Conservation (phyloP, 2,888 invertebrate species). For the Yponomeuta plumbellus region DNA sequence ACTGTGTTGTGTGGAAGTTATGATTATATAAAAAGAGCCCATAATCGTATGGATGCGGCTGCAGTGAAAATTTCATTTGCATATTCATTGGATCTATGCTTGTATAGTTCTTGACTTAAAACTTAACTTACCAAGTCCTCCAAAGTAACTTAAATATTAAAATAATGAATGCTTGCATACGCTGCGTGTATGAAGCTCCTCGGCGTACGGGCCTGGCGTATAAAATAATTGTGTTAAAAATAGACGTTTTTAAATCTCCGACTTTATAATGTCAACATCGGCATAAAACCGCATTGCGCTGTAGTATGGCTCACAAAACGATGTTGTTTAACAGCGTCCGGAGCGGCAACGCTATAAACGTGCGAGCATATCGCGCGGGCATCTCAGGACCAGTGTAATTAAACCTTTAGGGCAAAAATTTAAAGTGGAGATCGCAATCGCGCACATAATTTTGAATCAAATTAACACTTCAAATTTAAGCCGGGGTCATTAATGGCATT, state of each 20-base stretch:
- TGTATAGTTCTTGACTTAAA: neutral
- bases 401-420: slow-evolving; percentile 69
- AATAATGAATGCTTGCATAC: neutral
- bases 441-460: slow-evolving; percentile 74
- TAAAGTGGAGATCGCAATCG: slow-evolving; percentile 69
- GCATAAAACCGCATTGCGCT: slow-evolving; percentile 43
- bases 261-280: slow-evolving; percentile 48
- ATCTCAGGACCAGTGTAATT: slow-evolving; percentile 54
- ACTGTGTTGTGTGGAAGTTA: too few relatives aligned
- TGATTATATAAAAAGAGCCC: too few relatives aligned
- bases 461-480: slow-evolving; percentile 76
- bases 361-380: slow-evolving; percentile 38
- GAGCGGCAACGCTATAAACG: slow-evolving; percentile 35
- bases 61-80: neutral
- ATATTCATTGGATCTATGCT: neutral
- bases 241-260: slow-evolving; percentile 37
- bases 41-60: neutral
- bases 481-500: slow-evolving; percentile 74
- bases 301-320: slow-evolving; percentile 40
- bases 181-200: neutral
- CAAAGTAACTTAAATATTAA: neutral
- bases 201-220: slow-evolving; percentile 18
- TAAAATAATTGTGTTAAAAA: slow-evolving; percentile 38
- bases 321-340: slow-evolving; percentile 39
- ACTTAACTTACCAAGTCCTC: neutral